Percentiles rank a stretch among this genome's conserved stretches.
These are phyloP conservation scores for Plumapathes pennacea DNA, from an alignment of 92 coral and sea anemone species.

Conservation along the genomic window DNA sequence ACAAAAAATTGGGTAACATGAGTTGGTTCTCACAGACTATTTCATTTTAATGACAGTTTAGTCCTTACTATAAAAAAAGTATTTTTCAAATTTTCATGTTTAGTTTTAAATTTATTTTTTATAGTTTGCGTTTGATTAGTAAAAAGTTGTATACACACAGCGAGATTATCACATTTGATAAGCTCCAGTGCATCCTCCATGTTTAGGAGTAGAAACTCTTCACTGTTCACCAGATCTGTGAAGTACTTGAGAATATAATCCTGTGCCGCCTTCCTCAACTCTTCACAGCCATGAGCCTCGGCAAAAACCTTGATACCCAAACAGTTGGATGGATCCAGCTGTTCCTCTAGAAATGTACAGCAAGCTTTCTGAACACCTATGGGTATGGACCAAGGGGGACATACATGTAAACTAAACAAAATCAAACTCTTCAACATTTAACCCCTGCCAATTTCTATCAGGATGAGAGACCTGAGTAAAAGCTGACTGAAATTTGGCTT, in stretches of 20 bases:
- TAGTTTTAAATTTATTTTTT: too few relatives aligned
- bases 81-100: too few relatives aligned
- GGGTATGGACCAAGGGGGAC: too few relatives aligned
- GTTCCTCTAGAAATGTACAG: constrained; percentile 84
- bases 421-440: too few relatives aligned
- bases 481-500: not conserved
- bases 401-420: too few relatives aligned
- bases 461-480: not conserved
- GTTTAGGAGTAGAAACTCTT: constrained; percentile 76
- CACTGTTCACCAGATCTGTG: constrained; percentile 83
- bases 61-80: too few relatives aligned
- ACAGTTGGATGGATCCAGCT: constrained; percentile 90
- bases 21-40: too few relatives aligned
- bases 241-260: constrained; percentile 83
- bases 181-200: constrained; percentile 64
- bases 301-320: constrained; percentile 93
- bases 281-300: constrained; percentile 91
- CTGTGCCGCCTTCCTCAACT: constrained; percentile 77
- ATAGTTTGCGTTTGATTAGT: too few relatives aligned
- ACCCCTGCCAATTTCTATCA: too few relatives aligned
- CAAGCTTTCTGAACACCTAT: constrained; percentile 96
- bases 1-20: too few relatives aligned
- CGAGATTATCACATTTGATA: constrained; percentile 75
- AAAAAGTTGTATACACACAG: too few relatives aligned
- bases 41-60: too few relatives aligned